Evolutionary conservation across 2,888 invertebrate species (phyloP).

Genomic region (Resseliella maxima): DNA sequence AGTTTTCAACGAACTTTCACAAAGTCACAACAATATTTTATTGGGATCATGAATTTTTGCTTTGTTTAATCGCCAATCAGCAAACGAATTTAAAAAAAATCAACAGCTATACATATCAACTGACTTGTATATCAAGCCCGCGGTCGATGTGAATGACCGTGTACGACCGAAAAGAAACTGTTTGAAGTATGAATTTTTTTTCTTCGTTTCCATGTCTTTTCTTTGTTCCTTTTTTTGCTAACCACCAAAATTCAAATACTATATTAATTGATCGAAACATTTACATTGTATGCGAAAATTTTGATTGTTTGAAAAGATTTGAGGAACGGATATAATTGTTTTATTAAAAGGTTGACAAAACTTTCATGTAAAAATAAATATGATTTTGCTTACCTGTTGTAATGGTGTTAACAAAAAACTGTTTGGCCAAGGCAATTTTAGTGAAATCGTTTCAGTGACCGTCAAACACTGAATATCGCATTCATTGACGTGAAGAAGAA

Average conservation of each 20-base stretch:
- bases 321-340: background rate
- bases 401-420: background rate
- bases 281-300: background rate
- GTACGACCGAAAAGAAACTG: slow-evolving; percentile 46
- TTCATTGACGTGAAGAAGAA: slow-evolving; percentile 20
- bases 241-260: background rate
- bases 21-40: slow-evolving; percentile 34
- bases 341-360: background rate
- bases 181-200: background rate
- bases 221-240: background rate
- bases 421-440: background rate
- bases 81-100: background rate
- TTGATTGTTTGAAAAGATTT: background rate
- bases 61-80: background rate
- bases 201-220: background rate
- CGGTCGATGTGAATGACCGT: slow-evolving; percentile 17
- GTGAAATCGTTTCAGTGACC: slow-evolving; percentile 29
- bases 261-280: background rate
- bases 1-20: slow-evolving; percentile 26
- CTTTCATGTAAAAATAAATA: background rate
- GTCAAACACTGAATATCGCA: slow-evolving; percentile 8
- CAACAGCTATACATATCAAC: background rate
- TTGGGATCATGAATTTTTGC: background rate
- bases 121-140: slow-evolving; percentile 5
- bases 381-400: slow-evolving; percentile 17